Evolutionary conservation across 2,113 vertebrate species (phyloP), one percentile per base, ranked within the genome.

Genomic region (Cinclus cinclus): DNA sequence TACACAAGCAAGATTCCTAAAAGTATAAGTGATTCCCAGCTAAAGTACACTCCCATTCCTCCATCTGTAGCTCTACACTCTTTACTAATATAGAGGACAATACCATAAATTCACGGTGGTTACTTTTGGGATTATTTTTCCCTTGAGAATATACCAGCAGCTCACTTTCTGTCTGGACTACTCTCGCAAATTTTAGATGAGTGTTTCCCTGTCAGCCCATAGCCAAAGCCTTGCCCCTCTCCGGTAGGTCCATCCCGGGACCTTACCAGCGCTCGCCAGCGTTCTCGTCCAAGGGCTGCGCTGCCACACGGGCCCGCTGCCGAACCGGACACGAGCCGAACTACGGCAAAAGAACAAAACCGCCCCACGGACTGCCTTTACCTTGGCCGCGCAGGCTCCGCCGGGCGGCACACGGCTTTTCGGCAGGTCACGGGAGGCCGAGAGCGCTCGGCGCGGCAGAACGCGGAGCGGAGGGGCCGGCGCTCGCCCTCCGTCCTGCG

Each of bases 21-120:
- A 52, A 53, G 20, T 2, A 18, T 9, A 56, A 70, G 28, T 2
- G 20, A 28, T 44, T 47, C 46, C 15, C 80, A 65, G 49, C 59
- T 33, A 18, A 31, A 31, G 53, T 13, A 21, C 22, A 25, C n/a
- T 20, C 3, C 15, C 12, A 56, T 7, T 58, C 44, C 19, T 47
- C 44, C 28, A 10, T 18, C 67, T 9, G 49, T 20, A 33, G 37
- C 79, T 67, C 28, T 6, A 30, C 55, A 3, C 37, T 52, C 49
- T 27, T 20, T 27, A 46, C 3, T 9, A 13, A 46, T 1, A 46
- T 1, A 67, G 31, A 50, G 1, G 31, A 35, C 3, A 50, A 46
- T 2, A 63, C 15, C 7, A 20, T 27, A 50, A 80, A 78, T 82
- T 39, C 9, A 46, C 30, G 22, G 21, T 8, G 78, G 37, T 52